A percentile compares a stretch with the other conserved stretches of the same genome.
phyloP scores from a whole-genome alignment of 1,140 invertebrate species.

The Tetramorium alpestre region DNA sequence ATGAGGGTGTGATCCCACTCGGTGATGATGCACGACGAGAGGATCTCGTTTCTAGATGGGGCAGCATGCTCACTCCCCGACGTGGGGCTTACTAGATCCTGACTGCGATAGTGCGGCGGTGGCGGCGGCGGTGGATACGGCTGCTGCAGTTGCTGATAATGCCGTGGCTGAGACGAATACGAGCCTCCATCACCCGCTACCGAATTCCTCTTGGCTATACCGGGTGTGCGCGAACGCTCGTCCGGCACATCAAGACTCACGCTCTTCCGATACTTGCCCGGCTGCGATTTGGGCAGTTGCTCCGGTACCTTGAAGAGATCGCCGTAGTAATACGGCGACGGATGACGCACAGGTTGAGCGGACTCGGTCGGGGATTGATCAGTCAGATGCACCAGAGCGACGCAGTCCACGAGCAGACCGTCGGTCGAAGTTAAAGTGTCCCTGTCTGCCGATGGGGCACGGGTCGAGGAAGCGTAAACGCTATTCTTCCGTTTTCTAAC shows the following conservation, averaged over 20 bases:
- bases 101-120: conserved; percentile 62
- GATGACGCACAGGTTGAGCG: conserved; percentile 87
- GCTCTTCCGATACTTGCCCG: conserved; percentile 87
- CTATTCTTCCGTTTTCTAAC: conserved; percentile 75
- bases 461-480: conserved; percentile 64
- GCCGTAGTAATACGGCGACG: conserved; percentile 92
- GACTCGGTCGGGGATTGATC: conserved; percentile 83
- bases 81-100: conserved; percentile 78
- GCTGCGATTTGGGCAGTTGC: conserved; percentile 75
- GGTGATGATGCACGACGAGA: conserved; percentile 82
- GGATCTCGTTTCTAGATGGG: conserved; percentile 76
- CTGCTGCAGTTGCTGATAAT: conserved; percentile 54
- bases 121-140: conserved; percentile 32
- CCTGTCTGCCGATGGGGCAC: conserved; percentile 60
- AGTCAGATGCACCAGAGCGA: conserved; percentile 80
- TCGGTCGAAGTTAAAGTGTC: conserved; percentile 66
- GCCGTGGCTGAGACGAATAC: conserved; percentile 67
- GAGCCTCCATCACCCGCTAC: conserved; percentile 88
- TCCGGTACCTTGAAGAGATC: conserved; percentile 88
- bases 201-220: conserved; percentile 88
- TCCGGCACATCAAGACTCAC: conserved; percentile 90
- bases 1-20: conserved; percentile 86
- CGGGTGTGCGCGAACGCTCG: conserved; percentile 83
- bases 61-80: conserved; percentile 80
- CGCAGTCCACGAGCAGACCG: conserved; percentile 78